Conservation (phyloP, 2,888 invertebrate species). For the Melangyna quadrimaculata region DNA sequence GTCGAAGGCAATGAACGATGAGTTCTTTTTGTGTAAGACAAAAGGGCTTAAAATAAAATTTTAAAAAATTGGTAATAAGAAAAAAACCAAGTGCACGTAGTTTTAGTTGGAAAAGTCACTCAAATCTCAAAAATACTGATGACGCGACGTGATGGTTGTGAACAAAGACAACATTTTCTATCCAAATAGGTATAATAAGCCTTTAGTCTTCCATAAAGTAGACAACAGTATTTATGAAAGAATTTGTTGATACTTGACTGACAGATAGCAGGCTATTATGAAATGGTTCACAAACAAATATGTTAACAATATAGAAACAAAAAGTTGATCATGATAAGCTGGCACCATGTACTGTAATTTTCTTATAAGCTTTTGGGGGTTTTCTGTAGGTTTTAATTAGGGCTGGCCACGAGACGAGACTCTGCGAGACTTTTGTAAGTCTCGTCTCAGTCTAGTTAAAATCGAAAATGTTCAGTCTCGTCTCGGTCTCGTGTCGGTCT, state of each 20-base stretch:
- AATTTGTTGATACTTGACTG: not conserved
- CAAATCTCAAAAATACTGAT: not conserved
- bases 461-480: too few species aligned
- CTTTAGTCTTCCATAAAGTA: not conserved
- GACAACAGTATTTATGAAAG: not conserved
- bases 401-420: too few species aligned
- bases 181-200: not conserved
- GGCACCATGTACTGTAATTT: too few species aligned
- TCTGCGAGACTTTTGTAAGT: too few species aligned
- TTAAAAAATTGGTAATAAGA: not conserved
- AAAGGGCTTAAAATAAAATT: not conserved
- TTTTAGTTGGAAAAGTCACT: not conserved
- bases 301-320: too few species aligned
- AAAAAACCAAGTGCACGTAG: not conserved
- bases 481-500: too few species aligned
- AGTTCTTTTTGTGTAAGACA: not conserved
- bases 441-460: too few species aligned
- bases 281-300: not conserved
- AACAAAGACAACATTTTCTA: not conserved
- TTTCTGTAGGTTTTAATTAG: too few species aligned
- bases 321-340: too few species aligned
- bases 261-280: not conserved
- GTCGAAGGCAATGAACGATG: slow-evolving; percentile 1
- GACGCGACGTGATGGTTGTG: not conserved
- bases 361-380: too few species aligned